A percentile compares a stretch with the other conserved stretches of the same genome.
phyloP scores from a whole-genome alignment of 92 coral and sea anemone species.

The Heteractis magnifica region DNA sequence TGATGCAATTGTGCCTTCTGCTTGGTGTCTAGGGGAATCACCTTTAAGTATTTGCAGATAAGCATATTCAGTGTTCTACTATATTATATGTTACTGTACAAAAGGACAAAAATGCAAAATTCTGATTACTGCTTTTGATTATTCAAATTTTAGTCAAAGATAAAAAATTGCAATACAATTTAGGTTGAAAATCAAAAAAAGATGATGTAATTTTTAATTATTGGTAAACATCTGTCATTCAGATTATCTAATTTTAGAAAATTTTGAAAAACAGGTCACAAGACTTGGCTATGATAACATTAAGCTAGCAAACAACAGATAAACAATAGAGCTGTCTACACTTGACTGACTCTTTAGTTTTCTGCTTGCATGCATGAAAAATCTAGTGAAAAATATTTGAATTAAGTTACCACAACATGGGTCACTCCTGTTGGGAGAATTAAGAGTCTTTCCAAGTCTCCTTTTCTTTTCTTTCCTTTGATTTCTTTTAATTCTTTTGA shows the following conservation, averaged over 20 bases:
- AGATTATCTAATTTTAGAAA: slow-evolving; percentile 1
- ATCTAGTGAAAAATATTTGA: too few relatives aligned
- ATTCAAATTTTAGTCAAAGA: neutral
- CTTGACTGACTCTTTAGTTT: neutral
- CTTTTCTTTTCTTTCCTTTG: neutral
- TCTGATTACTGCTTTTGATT: neutral
- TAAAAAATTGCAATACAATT: neutral
- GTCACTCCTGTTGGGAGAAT: too few relatives aligned
- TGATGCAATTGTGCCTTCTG: neutral
- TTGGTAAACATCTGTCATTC: neutral
- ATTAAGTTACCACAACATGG: too few relatives aligned
- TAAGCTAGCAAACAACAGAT: neutral
- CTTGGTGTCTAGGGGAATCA: neutral
- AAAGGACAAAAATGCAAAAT: neutral
- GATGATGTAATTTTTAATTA: neutral
- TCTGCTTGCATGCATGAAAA: neutral
- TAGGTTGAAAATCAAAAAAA: neutral
- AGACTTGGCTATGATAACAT: neutral
- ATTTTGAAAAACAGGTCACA: neutral
- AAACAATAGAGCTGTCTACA: neutral
- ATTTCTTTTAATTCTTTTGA: neutral
- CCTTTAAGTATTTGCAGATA: neutral
- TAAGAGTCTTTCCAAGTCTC: neutral
- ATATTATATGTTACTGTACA: neutral
- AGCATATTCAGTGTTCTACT: neutral